These are phyloP conservation scores for Drosophila buzzatii DNA, from an alignment of 2,888 invertebrate species.

Conservation along the genomic window DNA sequence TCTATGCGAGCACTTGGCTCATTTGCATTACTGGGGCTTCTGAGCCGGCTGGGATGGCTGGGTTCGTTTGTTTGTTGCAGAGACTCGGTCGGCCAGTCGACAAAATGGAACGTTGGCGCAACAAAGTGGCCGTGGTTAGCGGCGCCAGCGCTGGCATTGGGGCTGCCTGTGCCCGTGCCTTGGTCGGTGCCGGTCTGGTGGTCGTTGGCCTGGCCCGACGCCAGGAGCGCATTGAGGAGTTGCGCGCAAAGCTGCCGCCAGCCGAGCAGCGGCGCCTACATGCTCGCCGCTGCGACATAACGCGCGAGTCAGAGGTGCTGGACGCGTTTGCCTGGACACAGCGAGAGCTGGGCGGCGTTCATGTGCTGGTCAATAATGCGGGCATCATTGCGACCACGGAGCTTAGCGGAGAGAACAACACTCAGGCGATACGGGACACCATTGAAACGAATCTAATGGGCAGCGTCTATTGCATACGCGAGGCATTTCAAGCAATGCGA, in stretches of 20 bases:
- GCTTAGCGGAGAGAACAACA: slow-evolving; percentile 66
- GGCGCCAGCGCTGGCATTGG: slow-evolving; percentile 89
- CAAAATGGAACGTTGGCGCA: slow-evolving; percentile 87
- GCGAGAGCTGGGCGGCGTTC: slow-evolving; percentile 86
- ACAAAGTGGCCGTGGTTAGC: slow-evolving; percentile 88
- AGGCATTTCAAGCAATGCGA: slow-evolving; percentile 86
- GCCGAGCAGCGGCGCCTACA: slow-evolving; percentile 68
- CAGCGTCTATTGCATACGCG: slow-evolving; percentile 85
- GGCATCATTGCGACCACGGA: slow-evolving; percentile 85
- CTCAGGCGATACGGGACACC: slow-evolving; percentile 79
- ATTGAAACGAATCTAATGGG: slow-evolving; percentile 86
- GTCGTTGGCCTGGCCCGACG: slow-evolving; percentile 87
- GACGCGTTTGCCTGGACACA: slow-evolving; percentile 86
- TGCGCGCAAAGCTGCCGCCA: slow-evolving; percentile 63
- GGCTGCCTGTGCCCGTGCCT: slow-evolving; percentile 85
- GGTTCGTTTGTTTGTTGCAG: neutral
- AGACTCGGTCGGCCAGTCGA: slow-evolving; percentile 6
- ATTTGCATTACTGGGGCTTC: slow-evolving; percentile 22
- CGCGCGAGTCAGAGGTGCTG: slow-evolving; percentile 86
- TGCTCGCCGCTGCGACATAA: slow-evolving; percentile 85
- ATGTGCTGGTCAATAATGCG: slow-evolving; percentile 88
- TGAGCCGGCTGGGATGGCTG: neutral
- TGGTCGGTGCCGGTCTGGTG: slow-evolving; percentile 86
- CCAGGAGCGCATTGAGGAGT: slow-evolving; percentile 82
- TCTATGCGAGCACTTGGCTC: neutral